These are phyloP conservation scores for Sigmodon hispidus DNA, from an alignment of 2,113 vertebrate species.

Conservation along the genomic window DNA sequence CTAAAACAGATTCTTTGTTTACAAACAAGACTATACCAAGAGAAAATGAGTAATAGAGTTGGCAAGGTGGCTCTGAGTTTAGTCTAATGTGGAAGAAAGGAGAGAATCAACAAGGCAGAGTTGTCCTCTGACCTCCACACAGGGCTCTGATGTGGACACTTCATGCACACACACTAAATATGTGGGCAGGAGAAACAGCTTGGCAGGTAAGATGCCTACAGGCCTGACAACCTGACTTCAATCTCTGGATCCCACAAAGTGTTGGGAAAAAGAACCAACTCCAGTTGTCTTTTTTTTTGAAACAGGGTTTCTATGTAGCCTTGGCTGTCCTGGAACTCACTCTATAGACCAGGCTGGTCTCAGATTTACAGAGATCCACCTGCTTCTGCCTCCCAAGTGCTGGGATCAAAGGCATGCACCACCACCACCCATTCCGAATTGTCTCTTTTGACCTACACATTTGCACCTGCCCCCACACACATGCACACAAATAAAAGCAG, in stretches of 20 bases:
- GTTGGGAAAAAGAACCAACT: background rate
- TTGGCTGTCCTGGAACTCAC: too few species aligned
- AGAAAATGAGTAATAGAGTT: background rate
- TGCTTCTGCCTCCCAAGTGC: too few species aligned
- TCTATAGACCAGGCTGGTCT: too few species aligned
- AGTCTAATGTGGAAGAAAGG: background rate
- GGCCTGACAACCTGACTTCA: background rate
- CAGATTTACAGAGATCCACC: too few species aligned
- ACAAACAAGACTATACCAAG: background rate
- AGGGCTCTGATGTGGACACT: background rate
- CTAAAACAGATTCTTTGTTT: slow-evolving; percentile 1
- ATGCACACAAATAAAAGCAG: background rate
- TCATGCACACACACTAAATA: background rate
- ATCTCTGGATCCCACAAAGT: background rate
- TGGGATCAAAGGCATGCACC: too few species aligned
- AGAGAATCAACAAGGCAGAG: background rate
- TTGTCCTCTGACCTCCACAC: background rate
- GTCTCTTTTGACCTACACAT: too few species aligned
- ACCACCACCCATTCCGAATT: background rate
- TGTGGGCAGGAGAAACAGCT: background rate
- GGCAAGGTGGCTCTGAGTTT: background rate
- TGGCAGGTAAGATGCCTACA: background rate
- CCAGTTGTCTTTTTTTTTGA: background rate
- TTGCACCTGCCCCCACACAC: background rate
- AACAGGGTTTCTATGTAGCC: too few species aligned